Evolutionary conservation across 1,140 invertebrate species (phyloP), one percentile per base, ranked within the genome.

Genomic region (Antheraea mylitta): DNA sequence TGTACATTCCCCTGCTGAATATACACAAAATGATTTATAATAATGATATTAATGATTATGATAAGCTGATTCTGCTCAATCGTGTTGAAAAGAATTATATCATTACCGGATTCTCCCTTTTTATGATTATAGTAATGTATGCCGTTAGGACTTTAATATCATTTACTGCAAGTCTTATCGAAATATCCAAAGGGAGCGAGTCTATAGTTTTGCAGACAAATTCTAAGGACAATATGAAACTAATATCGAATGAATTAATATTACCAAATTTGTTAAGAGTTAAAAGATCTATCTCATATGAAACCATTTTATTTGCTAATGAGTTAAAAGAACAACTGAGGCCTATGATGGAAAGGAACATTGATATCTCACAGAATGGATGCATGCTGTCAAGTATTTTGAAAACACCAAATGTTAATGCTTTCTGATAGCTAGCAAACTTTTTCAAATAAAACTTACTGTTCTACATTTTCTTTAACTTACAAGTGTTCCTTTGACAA

Each of bases 261-360:
- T 64, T 87, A 64, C 78, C 85, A 10, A 83, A 80, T 73, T 63
- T 88, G 22, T 66, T 90, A 10, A 72, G 77, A 63, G 74, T 87
- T 7, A 88, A 89, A 48, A 80, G 87, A 58, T 89, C 89, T 18
- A 81, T 86, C 18, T 89, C 87, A 5, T 85, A 87, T 18, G 86
- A 89, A 69, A 87, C 79, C 11, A 81, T 88, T 58, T 59, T 83
- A 58, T 83, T 83, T 74, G 76, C 78, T 10, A 89, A 82, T 19
- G 84, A 85, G 59, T 69, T 90, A 7, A 71, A 76, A 45, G 82
- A 89, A 16, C 77, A 87, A 64, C 67, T 90, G 42, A 86, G 81
- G 48, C 42, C 69, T 13, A 77, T 87, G 61, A 79, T 87, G 45
- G 11, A 13, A 18, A 84, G 72, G 66, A 87, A 78, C 68, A 53